Conservation (phyloP, 1,140 invertebrate genomes). For the Drosophila novamexicana region DNA sequence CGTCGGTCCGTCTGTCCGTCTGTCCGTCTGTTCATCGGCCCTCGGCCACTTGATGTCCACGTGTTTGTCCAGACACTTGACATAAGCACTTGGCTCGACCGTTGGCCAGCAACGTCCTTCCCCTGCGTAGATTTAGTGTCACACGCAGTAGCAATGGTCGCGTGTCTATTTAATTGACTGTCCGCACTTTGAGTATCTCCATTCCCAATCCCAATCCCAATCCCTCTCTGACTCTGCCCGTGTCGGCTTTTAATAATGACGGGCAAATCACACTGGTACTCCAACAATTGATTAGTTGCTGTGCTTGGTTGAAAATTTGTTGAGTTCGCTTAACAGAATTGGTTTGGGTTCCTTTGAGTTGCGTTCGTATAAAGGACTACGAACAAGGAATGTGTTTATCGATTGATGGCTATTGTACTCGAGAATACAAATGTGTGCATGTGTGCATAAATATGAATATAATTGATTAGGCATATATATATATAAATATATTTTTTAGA, state of each 20-base stretch:
- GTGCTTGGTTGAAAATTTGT: constrained; percentile 6
- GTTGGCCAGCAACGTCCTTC: constrained; percentile 4
- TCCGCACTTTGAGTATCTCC: constrained; percentile 60
- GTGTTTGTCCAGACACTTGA: constrained; percentile 81
- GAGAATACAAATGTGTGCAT: no score
- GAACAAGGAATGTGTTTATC: no score
- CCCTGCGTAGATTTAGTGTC: constrained; percentile 62
- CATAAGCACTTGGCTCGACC: constrained; percentile 68
- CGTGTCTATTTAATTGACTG: constrained; percentile 82
- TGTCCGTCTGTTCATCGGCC: constrained; percentile 5
- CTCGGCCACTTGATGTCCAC: constrained; percentile 71
- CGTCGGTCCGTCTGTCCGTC: constrained; percentile 14
- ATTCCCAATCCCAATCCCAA: neutral
- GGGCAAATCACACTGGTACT: constrained; percentile 51
- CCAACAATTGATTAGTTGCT: constrained; percentile 70
- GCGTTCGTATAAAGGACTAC: no score
- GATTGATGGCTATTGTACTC: no score
- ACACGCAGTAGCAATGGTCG: constrained; percentile 56
- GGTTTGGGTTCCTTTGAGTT: neutral
- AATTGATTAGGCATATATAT: neutral
- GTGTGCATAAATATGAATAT: neutral
- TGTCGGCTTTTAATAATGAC: constrained; percentile 63
- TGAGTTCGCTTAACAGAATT: constrained; percentile 1
- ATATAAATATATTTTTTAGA: neutral
- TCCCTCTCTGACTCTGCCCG: neutral